These are phyloP conservation scores for Luperina testacea DNA, from an alignment of 2,888 invertebrate species.

Conservation along the genomic window DNA sequence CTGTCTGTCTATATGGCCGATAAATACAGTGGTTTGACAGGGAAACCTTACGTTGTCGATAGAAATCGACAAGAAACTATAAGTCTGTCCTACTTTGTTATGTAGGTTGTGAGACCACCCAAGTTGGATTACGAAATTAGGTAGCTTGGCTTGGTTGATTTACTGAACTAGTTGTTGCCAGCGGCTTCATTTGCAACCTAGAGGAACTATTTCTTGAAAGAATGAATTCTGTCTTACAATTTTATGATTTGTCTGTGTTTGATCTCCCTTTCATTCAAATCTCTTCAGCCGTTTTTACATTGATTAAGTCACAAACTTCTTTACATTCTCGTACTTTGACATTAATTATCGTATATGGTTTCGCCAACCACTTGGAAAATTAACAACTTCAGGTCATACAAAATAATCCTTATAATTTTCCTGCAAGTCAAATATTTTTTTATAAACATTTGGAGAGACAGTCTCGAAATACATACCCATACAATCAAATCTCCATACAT, in stretches of 20 bases:
- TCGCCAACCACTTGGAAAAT: background rate
- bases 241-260: background rate
- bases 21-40: conserved; percentile 59
- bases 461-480: background rate
- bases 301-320: background rate
- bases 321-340: background rate
- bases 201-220: background rate
- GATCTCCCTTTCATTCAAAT: background rate
- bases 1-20: conserved; percentile 35
- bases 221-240: background rate
- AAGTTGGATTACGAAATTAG: conserved; percentile 36
- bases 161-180: background rate
- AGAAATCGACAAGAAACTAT: conserved; percentile 45
- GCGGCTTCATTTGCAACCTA: background rate
- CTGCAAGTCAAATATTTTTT: background rate
- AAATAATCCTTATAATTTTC: background rate
- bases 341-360: background rate
- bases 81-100: conserved; percentile 27
- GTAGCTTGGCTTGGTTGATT: conserved; percentile 10
- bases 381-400: background rate
- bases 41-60: conserved; percentile 49
- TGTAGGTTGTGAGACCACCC: conserved; percentile 50
- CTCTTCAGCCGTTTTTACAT: background rate
- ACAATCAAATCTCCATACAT: background rate
- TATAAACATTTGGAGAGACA: background rate